A percentile compares a stretch with the other conserved stretches of the same genome.
phyloP scores from a whole-genome alignment of 2,113 vertebrate genomes.

The Regulus satrapa region DNA sequence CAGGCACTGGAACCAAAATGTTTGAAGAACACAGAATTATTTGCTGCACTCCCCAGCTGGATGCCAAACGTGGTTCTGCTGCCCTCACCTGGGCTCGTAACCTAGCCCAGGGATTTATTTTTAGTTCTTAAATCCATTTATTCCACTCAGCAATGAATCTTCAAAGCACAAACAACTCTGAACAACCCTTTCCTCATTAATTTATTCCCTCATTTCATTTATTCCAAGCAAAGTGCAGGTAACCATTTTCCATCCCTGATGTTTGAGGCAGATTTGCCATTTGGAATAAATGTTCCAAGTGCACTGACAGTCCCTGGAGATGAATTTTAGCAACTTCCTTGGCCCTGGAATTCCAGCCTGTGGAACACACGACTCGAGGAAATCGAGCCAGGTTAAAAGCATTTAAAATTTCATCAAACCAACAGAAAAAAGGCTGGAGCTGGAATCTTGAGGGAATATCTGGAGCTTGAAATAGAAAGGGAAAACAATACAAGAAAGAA shows the following conservation, averaged over 20 bases:
- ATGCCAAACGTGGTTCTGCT: neutral
- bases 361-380: neutral
- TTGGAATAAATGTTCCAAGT: neutral
- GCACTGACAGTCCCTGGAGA: neutral
- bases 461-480: neutral
- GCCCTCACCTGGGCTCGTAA: neutral
- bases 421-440: neutral
- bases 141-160: neutral
- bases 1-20: slow-evolving; percentile 69
- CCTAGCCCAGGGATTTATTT: neutral
- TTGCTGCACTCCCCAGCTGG: neutral
- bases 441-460: neutral
- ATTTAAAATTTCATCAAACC: neutral
- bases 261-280: neutral
- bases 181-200: neutral
- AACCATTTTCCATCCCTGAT: neutral
- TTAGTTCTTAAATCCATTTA: neutral
- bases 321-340: neutral
- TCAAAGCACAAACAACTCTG: neutral
- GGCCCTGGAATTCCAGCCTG: neutral
- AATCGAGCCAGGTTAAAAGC: neutral
- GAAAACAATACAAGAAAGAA: neutral
- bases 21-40: neutral
- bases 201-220: neutral
- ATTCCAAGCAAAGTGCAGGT: neutral